Evolutionary conservation across 64 coral and sea anemone species (phyloP), one percentile per base, ranked within the genome.

Genomic region (Acropora yongei): DNA sequence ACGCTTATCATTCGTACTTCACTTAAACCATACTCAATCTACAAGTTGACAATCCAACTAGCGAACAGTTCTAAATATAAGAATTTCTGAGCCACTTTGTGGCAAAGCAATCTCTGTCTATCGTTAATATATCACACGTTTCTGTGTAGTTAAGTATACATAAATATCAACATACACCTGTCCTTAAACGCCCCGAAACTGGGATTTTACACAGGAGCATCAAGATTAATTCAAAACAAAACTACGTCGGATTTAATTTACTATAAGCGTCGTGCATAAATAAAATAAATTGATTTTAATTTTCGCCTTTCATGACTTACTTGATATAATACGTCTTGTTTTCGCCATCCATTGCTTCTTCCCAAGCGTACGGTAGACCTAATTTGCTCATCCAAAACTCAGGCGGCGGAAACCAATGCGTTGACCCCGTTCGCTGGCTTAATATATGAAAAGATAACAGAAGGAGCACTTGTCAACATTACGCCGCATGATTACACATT

Each of bases 351-450:
- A 97, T 1, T 1, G 88, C 92, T 51, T 75, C 79, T 80, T 97
- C 95, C 95, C 95, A 97, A 39, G 92, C 95, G 71, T 97, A 97
- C 8, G 95, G 95, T 66, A 97, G 77, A 63, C 95, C 95, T 82
- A 84, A 82, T 74, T 97, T 91, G 53, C 92, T 97, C n/a, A 78
- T 85, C 95, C 95, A 97, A 17, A 97, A 63, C 76, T 97, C 95
- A 19, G 88, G 76, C 57, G 95, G 95, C 10, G 95, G 95, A 49
- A 97, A 85, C 95, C 95, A 97, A 17, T 97, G 95, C 2, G 92
- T 83, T 58, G 45, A 88, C 40, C 75, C 72, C 11, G 82, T 94
- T 19, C 90, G 83, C 55, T 87, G 78, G 87, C 95, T 97, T 75
- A 3, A 47, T 86, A 53, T 55, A 10, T 66, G 13, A 47, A 18